Base-by-base conservation (phyloP, 1,140 invertebrate species). In the Megalopta genalis region DNA sequence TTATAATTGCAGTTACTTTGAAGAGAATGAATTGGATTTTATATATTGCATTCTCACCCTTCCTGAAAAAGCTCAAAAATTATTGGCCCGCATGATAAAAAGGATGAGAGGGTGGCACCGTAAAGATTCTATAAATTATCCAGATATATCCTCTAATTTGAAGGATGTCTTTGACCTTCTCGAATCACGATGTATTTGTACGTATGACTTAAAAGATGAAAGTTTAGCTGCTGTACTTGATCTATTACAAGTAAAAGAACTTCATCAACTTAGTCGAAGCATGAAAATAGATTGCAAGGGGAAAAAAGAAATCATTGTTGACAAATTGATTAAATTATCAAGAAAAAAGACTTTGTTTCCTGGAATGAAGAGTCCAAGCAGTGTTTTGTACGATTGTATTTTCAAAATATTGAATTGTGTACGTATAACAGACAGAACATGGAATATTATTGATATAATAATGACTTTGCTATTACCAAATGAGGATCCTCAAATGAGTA, bases 1-100 rank as follows among this genome's bases (percentile, higher is more conserved):
- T 14, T 59, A 90, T 0, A 93, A 93, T 77, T 92, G 90, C 69
- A 88, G 89, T 46, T 93, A 93, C 80, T 93, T 92, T 32, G 54
- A 81, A 42, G 71, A 81, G 49, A 39, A 81, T 4, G 92, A 93
- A 75, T n/a, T 90, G 0, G 84, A 92, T 60, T 77, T 80, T 3
- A 70, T 92, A 68, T 90, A 88, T 75, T 77, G 77, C 0, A 80
- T 90, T 7, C 59, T 92, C 7, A 88, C 80, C 0, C 65, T 93
- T 21, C 77, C 74, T 8, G 49, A 16, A 18, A 39, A 82, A 16
- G 86, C 90, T 0, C 90, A 92, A 86, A 88, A 83, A 49, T 77
- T 92, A 32, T 73, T 93, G 10, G 84, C 87, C 14, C 89, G 89
- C 67, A 74, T 93, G 65, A 65, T 92, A 2, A 90, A 88, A 69